These are phyloP conservation scores for Sorex fumeus DNA, from an alignment of 2,113 vertebrate genomes.

Conservation along the genomic window DNA sequence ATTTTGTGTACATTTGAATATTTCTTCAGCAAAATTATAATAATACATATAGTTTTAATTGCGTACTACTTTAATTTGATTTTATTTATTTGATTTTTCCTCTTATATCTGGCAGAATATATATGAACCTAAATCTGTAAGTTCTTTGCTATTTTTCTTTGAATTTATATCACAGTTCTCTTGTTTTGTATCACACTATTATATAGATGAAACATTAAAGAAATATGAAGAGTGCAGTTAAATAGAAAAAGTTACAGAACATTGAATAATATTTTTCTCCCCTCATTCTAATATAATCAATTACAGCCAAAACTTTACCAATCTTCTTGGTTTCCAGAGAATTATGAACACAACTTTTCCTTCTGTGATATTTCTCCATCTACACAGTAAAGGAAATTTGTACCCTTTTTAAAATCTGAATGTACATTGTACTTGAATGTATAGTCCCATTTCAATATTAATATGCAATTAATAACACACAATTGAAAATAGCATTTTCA, in stretches of 20 bases:
- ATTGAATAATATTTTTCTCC: slow-evolving; percentile 72
- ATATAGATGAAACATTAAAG: slow-evolving; percentile 71
- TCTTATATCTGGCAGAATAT: slow-evolving; percentile 62
- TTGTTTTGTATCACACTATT: slow-evolving; percentile 70
- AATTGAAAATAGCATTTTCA: neutral
- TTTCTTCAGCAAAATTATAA: slow-evolving; percentile 69
- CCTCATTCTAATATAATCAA: slow-evolving; percentile 53
- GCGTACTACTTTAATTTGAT: slow-evolving; percentile 70
- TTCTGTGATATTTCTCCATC: slow-evolving; percentile 33
- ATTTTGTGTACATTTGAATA: slow-evolving; percentile 48
- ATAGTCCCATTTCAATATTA: slow-evolving; percentile 19
- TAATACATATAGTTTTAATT: slow-evolving; percentile 57
- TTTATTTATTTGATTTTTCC: slow-evolving; percentile 52
- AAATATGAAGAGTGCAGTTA: slow-evolving; percentile 50
- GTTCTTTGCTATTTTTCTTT: slow-evolving; percentile 74
- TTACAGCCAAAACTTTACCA: slow-evolving; percentile 18
- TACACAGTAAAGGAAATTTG: neutral
- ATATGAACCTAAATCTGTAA: slow-evolving; percentile 57
- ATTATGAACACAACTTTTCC: neutral
- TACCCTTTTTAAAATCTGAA: neutral
- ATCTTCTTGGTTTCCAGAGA: slow-evolving; percentile 13
- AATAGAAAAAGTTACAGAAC: slow-evolving; percentile 66
- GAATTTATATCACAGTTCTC: slow-evolving; percentile 69
- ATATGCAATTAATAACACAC: neutral
- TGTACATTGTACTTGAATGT: neutral